Conservation (phyloP, 2,113 vertebrate species). For the Chroicocephalus ridibundus region DNA sequence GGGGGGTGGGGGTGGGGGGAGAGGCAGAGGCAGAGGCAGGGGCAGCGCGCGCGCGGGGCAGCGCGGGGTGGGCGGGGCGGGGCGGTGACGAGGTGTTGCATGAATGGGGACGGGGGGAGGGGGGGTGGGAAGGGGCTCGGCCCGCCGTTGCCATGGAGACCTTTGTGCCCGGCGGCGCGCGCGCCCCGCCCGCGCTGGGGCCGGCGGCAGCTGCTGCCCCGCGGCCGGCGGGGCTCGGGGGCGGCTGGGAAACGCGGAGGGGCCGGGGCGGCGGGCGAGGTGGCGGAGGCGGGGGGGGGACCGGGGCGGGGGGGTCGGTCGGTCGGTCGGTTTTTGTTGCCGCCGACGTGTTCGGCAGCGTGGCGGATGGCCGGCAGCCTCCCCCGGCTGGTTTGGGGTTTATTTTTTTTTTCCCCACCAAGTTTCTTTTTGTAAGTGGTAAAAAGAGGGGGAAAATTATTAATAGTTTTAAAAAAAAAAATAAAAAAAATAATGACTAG, state of each 20-base stretch:
- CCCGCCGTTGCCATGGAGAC: conserved; percentile 92
- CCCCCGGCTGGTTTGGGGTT: neutral
- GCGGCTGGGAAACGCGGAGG: neutral
- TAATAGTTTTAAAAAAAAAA: no score
- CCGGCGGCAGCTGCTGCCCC: neutral
- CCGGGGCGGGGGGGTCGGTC: no score
- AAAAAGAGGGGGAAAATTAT: neutral
- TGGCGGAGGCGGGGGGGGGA: no score
- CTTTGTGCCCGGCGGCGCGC: conserved; percentile 83
- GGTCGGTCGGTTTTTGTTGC: neutral
- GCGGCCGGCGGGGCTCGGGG: neutral
- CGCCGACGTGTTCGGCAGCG: neutral
- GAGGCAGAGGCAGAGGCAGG: neutral
- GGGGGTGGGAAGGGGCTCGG: conserved; percentile 74
- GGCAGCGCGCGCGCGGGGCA: no score
- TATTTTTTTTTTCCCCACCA: no score
- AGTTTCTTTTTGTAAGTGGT: neutral
- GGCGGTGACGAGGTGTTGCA: conserved; percentile 90
- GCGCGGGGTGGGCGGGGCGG: conserved; percentile 74
- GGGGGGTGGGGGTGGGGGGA: no score
- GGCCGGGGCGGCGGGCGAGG: no score
- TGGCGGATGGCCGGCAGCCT: neutral
- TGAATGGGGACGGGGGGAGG: conserved; percentile 83
- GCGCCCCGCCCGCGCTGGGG: neutral
- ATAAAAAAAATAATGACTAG: no score